Conservation (phyloP, 1,140 invertebrate genomes). For the Phymorhynchus buccinoides region DNA sequence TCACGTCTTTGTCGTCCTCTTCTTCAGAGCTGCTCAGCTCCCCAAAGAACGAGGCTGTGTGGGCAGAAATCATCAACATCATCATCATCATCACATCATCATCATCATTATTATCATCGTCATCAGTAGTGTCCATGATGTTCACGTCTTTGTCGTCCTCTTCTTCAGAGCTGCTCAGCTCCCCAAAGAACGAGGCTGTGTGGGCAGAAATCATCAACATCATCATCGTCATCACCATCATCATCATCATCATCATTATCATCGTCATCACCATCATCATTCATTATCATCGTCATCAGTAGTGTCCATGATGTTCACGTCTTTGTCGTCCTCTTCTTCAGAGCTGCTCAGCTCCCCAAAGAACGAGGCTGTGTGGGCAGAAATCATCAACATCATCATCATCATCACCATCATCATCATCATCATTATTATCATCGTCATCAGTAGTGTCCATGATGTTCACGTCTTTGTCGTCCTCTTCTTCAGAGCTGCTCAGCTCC, state of each 20-base stretch:
- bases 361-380: constrained; percentile 52
- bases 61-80: too few species aligned
- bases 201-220: too few species aligned
- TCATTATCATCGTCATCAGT: constrained; percentile 70
- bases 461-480: constrained; percentile 69
- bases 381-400: too few species aligned
- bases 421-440: too few species aligned
- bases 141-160: constrained; percentile 70
- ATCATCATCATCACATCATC: too few species aligned
- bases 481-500: constrained; percentile 68
- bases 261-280: too few species aligned
- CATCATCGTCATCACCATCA: too few species aligned
- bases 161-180: constrained; percentile 68
- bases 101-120: too few species aligned
- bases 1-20: constrained; percentile 69
- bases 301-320: constrained; percentile 69
- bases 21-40: constrained; percentile 68
- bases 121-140: constrained; percentile 68
- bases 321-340: constrained; percentile 69
- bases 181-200: constrained; percentile 63
- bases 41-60: constrained; percentile 62
- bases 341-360: constrained; percentile 70
- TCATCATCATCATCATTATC: too few species aligned
- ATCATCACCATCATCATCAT: too few species aligned
- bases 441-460: constrained; percentile 69